phyloP scores from a whole-genome alignment of 2,888 invertebrate genomes.

The Nomada ruficornis region DNA sequence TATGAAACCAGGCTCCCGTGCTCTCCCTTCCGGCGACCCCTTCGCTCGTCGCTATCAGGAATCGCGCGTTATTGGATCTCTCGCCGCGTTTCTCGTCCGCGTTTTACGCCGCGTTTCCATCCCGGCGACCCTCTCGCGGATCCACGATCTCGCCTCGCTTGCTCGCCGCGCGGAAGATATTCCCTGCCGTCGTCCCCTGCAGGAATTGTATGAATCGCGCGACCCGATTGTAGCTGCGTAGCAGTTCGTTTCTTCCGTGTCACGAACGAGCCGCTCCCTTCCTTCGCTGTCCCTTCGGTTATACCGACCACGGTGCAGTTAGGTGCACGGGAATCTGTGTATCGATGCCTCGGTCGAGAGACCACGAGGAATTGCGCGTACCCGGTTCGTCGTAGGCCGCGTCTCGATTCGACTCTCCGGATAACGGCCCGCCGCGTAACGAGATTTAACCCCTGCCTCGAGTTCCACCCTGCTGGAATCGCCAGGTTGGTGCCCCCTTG shows the following conservation, averaged over 20 bases:
- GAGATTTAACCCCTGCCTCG: constrained; percentile 56
- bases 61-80: constrained; percentile 65
- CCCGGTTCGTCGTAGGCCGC: constrained; percentile 2
- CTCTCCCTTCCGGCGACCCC: constrained; percentile 43
- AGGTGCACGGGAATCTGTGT: constrained; percentile 4
- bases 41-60: constrained; percentile 42
- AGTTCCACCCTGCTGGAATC: not conserved
- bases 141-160: not conserved
- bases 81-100: constrained; percentile 33
- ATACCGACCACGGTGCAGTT: not conserved
- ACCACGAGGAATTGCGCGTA: constrained; percentile 21
- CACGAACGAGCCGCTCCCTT: not conserved
- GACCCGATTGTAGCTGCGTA: too few relatives aligned
- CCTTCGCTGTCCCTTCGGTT: not conserved
- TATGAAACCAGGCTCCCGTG: constrained; percentile 17
- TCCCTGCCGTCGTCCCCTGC: not conserved
- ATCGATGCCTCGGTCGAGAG: constrained; percentile 13
- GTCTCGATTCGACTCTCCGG: constrained; percentile 20
- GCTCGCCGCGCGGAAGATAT: not conserved
- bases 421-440: constrained; percentile 47
- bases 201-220: too few relatives aligned
- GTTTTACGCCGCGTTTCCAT: constrained; percentile 17
- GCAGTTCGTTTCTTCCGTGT: not conserved
- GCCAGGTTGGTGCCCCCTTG: constrained; percentile 43
- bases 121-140: not conserved